Evolutionary conservation across 2,888 invertebrate genomes (phyloP).

Genomic region (Eulithis testata): DNA sequence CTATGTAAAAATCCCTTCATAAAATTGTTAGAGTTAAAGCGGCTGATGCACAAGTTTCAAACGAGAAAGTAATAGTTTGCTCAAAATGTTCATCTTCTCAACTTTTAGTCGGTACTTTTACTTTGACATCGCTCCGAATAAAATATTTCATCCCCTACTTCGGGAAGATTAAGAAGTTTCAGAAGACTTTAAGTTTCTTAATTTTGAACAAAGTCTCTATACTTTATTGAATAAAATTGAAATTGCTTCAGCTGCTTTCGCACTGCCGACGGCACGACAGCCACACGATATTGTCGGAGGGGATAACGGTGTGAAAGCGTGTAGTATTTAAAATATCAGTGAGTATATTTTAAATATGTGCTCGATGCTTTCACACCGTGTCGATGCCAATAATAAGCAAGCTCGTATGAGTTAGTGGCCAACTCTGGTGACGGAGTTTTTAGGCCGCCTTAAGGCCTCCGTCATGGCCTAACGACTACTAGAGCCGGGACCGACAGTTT

Average conservation of each 20-base stretch:
- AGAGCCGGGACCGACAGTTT: too few relatives aligned
- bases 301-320: too few relatives aligned
- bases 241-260: conserved; percentile 49
- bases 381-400: too few relatives aligned
- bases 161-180: conserved; percentile 66
- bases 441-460: too few relatives aligned
- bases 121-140: conserved; percentile 58
- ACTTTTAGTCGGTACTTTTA: conserved; percentile 39
- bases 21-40: not conserved
- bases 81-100: conserved; percentile 42
- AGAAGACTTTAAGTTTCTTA: conserved; percentile 66
- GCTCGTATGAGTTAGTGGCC: too few relatives aligned
- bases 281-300: too few relatives aligned
- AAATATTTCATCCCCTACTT: conserved; percentile 64
- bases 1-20: not conserved
- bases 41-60: conserved; percentile 17
- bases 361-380: too few relatives aligned
- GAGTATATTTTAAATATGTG: too few relatives aligned
- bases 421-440: too few relatives aligned
- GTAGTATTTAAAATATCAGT: too few relatives aligned
- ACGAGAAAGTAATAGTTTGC: conserved; percentile 26
- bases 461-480: too few relatives aligned
- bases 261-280: too few relatives aligned
- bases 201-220: conserved; percentile 59
- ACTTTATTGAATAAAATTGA: conserved; percentile 56